Base-by-base conservation (phyloP, 2,113 vertebrate genomes). In the Microtus oregoni region DNA sequence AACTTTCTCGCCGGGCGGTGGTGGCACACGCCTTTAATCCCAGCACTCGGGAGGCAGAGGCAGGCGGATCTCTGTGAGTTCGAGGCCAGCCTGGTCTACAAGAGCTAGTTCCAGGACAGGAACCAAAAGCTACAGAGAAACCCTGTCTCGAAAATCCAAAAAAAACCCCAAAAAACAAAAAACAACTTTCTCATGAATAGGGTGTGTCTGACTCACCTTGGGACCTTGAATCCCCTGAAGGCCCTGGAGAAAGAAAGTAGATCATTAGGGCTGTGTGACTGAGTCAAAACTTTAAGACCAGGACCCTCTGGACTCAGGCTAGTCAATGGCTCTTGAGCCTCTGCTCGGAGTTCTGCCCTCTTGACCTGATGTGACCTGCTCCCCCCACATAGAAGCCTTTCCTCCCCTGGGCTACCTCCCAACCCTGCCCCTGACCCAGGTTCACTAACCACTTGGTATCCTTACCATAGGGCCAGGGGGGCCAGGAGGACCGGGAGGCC, bases 151-250 rank as follows among this genome's bases (percentile, higher is more conserved):
- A 44, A 44, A 44, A 44, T 44, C 4, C 41, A 44, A 44, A 44
- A 4, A 3, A 44, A 44, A 41, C 41, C 41, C 41, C 2, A 41
- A 44, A 44, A 44, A 44, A 44, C 4, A 44, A 44, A 44, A 44
- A 44, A 90, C 83, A 89, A 28, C 47, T 89, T 79, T 90, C 38
- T 50, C 85, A 91, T 30, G 35, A 70, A 35, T 77, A 89, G 94
- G 88, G 95, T 7, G 3, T 11, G 61, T 86, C 6, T 73, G 47
- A 73, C 98, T 99, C 98, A 99, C 99, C 99, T 99, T 99, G 88
- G 99, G 99, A 38, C 99, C 99, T 81, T 99, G 99, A 94, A 99
- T 98, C 97, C 99, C 99, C 98, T 99, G 99, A 97, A 99, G 98
- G 52, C 99, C 99, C 99, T 99, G 98, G 94, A 98, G 92, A 79